A percentile compares a stretch with the other conserved stretches of the same genome.
phyloP scores from a whole-genome alignment of 92 coral and sea anemone species.

The Isaurus tuberculatus region DNA sequence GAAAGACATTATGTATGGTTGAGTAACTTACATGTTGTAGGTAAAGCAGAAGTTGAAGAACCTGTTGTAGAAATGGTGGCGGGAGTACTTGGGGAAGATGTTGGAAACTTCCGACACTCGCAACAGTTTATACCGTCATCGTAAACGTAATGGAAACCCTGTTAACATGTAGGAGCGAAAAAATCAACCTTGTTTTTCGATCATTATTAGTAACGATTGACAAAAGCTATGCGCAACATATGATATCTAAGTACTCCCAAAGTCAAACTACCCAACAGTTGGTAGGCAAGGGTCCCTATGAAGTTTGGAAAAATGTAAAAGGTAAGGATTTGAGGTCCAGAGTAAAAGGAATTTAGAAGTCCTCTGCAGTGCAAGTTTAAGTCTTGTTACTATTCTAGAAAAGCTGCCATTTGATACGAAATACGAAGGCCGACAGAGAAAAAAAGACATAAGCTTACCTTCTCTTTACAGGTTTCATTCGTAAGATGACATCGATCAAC shows the following conservation, averaged over 20 bases:
- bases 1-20: too few species aligned
- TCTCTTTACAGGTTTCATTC: constrained; percentile 51
- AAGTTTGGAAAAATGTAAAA: too few species aligned
- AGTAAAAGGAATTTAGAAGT: too few species aligned
- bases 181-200: not conserved
- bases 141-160: constrained; percentile 63
- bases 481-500: constrained; percentile 61
- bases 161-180: not conserved
- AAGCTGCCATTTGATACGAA: not conserved
- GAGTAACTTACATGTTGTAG: constrained; percentile 41
- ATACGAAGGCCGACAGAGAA: not conserved
- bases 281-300: too few species aligned
- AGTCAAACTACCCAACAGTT: too few species aligned
- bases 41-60: constrained; percentile 17
- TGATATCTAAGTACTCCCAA: too few species aligned
- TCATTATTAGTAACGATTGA: too few species aligned
- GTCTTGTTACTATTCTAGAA: not conserved
- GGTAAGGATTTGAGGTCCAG: too few species aligned
- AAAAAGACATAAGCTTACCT: constrained; percentile 48
- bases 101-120: constrained; percentile 57
- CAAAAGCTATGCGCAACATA: too few species aligned
- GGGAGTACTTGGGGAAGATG: constrained; percentile 36
- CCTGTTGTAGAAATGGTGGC: constrained; percentile 9
- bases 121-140: constrained; percentile 60
- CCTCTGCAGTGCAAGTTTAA: too few species aligned